A percentile compares a stretch with the other conserved stretches of the same genome.
These are phyloP conservation scores for Caenorhabditis latens DNA, from an alignment of 1,140 invertebrate genomes.

Conservation along the genomic window DNA sequence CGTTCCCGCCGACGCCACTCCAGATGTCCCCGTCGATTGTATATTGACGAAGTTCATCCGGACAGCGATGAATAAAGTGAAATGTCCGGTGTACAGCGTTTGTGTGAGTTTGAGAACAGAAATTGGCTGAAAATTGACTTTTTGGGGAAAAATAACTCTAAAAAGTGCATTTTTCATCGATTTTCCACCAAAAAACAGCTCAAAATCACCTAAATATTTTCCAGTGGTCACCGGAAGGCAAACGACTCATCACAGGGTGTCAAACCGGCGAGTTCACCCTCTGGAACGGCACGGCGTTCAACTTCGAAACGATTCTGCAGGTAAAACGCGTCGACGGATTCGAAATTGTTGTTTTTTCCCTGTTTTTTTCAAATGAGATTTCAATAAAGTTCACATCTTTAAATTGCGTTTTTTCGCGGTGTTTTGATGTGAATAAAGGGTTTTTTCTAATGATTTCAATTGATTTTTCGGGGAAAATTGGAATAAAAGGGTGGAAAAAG, in stretches of 20 bases:
- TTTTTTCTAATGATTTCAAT: background rate
- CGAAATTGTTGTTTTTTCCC: too few relatives aligned
- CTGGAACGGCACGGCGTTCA: slow-evolving; percentile 99
- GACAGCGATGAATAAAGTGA: slow-evolving; percentile 98
- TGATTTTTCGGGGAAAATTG: too few relatives aligned
- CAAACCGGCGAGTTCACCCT: slow-evolving; percentile 99
- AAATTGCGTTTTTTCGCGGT: slow-evolving; percentile 24
- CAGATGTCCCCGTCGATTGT: slow-evolving; percentile 95
- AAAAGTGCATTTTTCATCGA: background rate
- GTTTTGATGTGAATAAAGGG: slow-evolving; percentile 54
- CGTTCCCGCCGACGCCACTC: slow-evolving; percentile 72
- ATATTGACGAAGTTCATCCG: slow-evolving; percentile 96
- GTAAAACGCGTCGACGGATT: slow-evolving; percentile 80
- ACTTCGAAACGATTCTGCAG: slow-evolving; percentile 99
- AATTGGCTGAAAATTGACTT: background rate
- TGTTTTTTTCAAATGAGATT: too few relatives aligned
- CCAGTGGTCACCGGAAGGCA: slow-evolving; percentile 96
- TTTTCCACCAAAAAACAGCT: background rate
- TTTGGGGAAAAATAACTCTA: background rate
- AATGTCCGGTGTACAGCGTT: slow-evolving; percentile 97
- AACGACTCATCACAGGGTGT: slow-evolving; percentile 95
- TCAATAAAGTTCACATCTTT: slow-evolving; percentile 51
- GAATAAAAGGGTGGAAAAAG: too few relatives aligned
- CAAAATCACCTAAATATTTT: slow-evolving; percentile 53
- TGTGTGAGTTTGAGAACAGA: slow-evolving; percentile 81